Evolutionary conservation across 1,140 invertebrate genomes (phyloP).

Genomic region (Heterodera schachtii): DNA sequence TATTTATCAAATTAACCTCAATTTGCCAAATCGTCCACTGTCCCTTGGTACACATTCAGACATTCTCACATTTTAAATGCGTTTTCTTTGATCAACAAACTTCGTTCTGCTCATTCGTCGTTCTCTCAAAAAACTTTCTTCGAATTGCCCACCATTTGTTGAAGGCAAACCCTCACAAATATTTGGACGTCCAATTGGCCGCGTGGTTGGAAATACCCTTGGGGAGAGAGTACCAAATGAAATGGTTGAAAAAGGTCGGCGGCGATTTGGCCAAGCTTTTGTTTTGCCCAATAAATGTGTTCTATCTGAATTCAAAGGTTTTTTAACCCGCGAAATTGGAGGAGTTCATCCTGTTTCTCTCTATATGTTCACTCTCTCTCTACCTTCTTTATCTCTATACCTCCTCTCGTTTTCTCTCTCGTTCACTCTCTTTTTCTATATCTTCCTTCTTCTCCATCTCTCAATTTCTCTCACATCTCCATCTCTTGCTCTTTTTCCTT

Average conservation of each 20-base stretch:
- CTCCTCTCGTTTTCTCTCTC: no score
- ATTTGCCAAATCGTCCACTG: background rate
- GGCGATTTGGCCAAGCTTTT: slow-evolving; percentile 77
- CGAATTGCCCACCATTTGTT: slow-evolving; percentile 93
- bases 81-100: slow-evolving; percentile 79
- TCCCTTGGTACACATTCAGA: slow-evolving; percentile 68
- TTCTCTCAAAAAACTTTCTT: slow-evolving; percentile 83
- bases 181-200: slow-evolving; percentile 60
- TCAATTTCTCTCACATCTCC: no score
- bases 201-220: slow-evolving; percentile 68
- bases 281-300: slow-evolving; percentile 83
- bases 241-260: slow-evolving; percentile 82
- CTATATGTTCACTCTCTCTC: no score
- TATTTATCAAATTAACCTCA: no score
- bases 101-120: slow-evolving; percentile 67
- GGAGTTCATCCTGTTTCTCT: background rate
- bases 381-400: no score
- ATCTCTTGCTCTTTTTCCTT: no score
- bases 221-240: slow-evolving; percentile 69
- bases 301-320: slow-evolving; percentile 89
- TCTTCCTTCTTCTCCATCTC: no score
- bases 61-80: slow-evolving; percentile 88
- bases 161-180: slow-evolving; percentile 88
- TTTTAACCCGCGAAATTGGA: background rate
- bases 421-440: no score